Evolutionary conservation across 1,140 invertebrate genomes (phyloP), one percentile per base, ranked within the genome.

Genomic region (Lepidurus packardi): DNA sequence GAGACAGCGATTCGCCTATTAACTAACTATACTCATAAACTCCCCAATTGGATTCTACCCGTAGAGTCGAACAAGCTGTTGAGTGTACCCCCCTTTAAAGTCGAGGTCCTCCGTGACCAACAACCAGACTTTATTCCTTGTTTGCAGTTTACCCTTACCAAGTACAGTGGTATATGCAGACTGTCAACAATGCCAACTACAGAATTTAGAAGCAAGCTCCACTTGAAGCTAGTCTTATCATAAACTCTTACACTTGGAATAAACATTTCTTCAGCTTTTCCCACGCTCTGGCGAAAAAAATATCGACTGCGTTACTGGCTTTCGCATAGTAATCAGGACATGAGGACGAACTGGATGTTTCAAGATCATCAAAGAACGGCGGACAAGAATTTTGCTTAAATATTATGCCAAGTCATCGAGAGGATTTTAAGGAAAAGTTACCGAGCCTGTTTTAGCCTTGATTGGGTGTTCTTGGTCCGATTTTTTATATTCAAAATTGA

Each of bases 1-100:
- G 53, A 65, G 16, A 65, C 21, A 21, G 53, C 53, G 53, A 65
- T 65, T 65, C 53, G 53, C 53, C 53, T 65, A 65, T 65, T 65
- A 65, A 65, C 53, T 65, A 65, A 65, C 53, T 65, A 65, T 65
- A 65, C 53, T 65, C 53, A 65, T 65, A 65, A 65, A 65, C 53
- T 65, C 21, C 53, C 16, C 53, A 65, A 65, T 65, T 65, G 16
- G 53, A 65, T 65, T 65, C 53, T 65, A 13, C 8, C 13, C 53
- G 13, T 65, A 13, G 53, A 65, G 53, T 8, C 53, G 16, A 65
- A 65, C 53, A 21, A 65, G 53, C 16, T 21, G 21, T 65, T 65
- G 53, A 65, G 21, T 65, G 21, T 34, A 34, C 34, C 53, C 53
- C 47, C 53, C 21, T 47, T 65, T 65, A 16, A 65, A 65, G 53